Evolutionary conservation across 2,797 vertebrate genomes (phyloP).

Genomic region (Loriculus beryllinus): DNA sequence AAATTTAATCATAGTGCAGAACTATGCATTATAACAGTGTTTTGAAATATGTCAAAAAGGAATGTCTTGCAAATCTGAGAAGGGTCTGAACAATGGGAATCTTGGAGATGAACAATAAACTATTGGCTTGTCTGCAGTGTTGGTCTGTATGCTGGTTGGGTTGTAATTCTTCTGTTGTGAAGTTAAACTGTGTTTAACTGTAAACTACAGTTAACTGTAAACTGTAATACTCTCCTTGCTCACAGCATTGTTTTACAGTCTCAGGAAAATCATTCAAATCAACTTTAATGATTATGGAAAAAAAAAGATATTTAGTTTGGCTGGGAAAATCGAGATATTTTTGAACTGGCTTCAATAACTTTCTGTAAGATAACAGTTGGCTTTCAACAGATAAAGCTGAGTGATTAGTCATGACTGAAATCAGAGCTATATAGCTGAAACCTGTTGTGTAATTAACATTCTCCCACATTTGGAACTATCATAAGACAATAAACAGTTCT

Average conservation of each 20-base stretch:
- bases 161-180: background rate
- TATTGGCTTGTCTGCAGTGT: background rate
- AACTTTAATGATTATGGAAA: background rate
- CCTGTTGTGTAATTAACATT: conserved; percentile 4
- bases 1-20: background rate
- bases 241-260: background rate
- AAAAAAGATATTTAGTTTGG: background rate
- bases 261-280: background rate
- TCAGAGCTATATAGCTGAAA: background rate
- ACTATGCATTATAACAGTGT: background rate
- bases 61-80: background rate
- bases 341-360: background rate
- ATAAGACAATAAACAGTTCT: background rate
- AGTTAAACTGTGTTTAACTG: background rate
- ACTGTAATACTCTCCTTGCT: background rate
- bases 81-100: background rate
- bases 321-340: conserved; percentile 15
- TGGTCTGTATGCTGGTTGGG: background rate
- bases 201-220: too few species aligned
- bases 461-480: background rate
- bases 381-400: background rate
- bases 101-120: background rate
- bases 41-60: background rate
- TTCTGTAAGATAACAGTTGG: conserved; percentile 24
- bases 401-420: conserved; percentile 17